phyloP scores from a whole-genome alignment of 2,888 invertebrate genomes.

The Andrena camellia region DNA sequence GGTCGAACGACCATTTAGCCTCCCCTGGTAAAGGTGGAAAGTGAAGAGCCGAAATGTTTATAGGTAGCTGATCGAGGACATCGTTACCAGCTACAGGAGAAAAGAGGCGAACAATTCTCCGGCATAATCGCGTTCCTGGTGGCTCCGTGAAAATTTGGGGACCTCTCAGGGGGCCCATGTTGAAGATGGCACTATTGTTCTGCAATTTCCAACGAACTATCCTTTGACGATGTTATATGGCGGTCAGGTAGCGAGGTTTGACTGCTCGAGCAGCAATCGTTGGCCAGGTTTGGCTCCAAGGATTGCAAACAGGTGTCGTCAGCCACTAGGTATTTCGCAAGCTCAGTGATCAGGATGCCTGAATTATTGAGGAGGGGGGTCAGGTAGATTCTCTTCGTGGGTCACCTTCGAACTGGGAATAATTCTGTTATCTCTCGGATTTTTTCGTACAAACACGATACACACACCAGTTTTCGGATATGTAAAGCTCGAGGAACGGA shows the following conservation, averaged over 20 bases:
- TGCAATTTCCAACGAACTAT: slow-evolving; percentile 30
- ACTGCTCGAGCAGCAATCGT: slow-evolving; percentile 33
- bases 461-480: neutral
- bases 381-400: slow-evolving; percentile 24
- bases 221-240: slow-evolving; percentile 16
- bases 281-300: slow-evolving; percentile 32
- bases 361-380: slow-evolving; percentile 35
- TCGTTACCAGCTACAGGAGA: slow-evolving; percentile 6
- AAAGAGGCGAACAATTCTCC: slow-evolving; percentile 16
- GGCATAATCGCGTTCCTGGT: slow-evolving; percentile 25
- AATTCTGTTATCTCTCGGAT: slow-evolving; percentile 41
- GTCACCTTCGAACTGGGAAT: slow-evolving; percentile 40
- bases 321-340: slow-evolving; percentile 43
- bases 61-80: neutral
- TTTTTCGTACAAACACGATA: neutral
- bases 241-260: slow-evolving; percentile 43
- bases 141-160: slow-evolving; percentile 11
- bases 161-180: slow-evolving; percentile 10
- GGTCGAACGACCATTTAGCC: neutral
- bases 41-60: neutral
- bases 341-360: neutral
- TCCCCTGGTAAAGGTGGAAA: neutral
- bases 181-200: slow-evolving; percentile 31
- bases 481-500: neutral
- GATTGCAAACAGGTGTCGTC: slow-evolving; percentile 52